Evolutionary conservation across 2,888 invertebrate genomes (phyloP), one percentile per base, ranked within the genome.

Genomic region (Teleogryllus oceanicus): DNA sequence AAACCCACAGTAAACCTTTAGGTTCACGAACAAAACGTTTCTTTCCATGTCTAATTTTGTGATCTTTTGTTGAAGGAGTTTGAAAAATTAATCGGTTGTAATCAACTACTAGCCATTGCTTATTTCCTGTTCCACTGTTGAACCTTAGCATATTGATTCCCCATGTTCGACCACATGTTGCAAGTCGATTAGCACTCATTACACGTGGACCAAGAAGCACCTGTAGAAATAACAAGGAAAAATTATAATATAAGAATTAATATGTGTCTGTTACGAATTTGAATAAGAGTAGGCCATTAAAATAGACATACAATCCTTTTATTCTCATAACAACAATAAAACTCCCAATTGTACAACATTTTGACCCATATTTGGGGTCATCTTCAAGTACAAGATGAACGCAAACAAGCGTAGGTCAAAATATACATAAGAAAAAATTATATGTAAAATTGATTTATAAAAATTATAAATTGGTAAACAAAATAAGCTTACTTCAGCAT

Each of bases 41-140:
- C 76, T 80, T 49, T 81, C 80, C 10, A 82, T 81, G 74, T 81
- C 80, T 18, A 78, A 50, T 13, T 74, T 50, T 62, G n/a, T 62
- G n/a, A 37, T 37, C 37, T 37, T 37, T 37, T 37, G 37, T 8
- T 37, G 37, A 37, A 37, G 37, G 37, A 37, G 37, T 37, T 37
- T 8, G 37, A 62, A 62, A 62, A 49, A 82, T 85, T 85, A 92
- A 91, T 82, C 89, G 89, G 78, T 91, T 91, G 84, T 92, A 92
- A 86, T 96, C 94, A 0, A 95, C 90, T 10, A 94, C 89, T 84
- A 96, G 90, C 96, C 96, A 97, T 85, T 97, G 96, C 85, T 95
- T 95, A 86, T 93, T 93, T 81, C 94, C 94, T 76, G 95, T 95
- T 20, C 93, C 94, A 51, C 94, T 94, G 88, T 95, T 94, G 85